phyloP scores from a whole-genome alignment of 2,797 vertebrate species.

The Sebastiscus tertius region DNA sequence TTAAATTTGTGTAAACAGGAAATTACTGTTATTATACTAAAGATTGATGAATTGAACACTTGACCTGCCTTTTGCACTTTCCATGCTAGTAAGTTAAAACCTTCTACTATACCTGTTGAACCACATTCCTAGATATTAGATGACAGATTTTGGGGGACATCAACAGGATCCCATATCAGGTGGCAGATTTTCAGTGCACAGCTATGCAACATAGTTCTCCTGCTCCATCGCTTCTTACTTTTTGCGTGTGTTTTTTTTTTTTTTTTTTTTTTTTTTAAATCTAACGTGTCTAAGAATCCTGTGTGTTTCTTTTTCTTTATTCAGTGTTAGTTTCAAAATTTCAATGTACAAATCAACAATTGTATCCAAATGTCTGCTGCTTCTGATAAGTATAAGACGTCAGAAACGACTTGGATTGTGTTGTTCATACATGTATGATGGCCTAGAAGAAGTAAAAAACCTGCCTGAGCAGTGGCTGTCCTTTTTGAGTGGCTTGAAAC shows the following conservation, averaged over 20 bases:
- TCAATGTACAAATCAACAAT: not conserved
- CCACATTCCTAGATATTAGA: not conserved
- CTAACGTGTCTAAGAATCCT: slow-evolving; percentile 54
- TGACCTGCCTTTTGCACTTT: not conserved
- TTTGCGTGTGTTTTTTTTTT: slow-evolving; percentile 54
- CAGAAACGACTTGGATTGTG: not conserved
- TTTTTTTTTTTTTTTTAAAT: slow-evolving; percentile 18
- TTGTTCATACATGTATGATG: slow-evolving; percentile 4
- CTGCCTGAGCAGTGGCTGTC: slow-evolving; percentile 32
- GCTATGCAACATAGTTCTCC: slow-evolving; percentile 77
- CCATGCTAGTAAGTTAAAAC: not conserved
- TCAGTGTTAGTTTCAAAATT: slow-evolving; percentile 24
- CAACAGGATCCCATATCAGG: slow-evolving; percentile 9
- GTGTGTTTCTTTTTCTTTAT: slow-evolving; percentile 60
- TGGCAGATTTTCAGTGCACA: slow-evolving; percentile 80
- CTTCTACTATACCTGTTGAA: not conserved
- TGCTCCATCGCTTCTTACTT: slow-evolving; percentile 79
- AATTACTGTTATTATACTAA: not conserved
- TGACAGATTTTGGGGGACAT: not conserved
- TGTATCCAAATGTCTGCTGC: not conserved
- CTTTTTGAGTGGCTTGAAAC: slow-evolving; percentile 65
- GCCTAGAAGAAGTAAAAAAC: not conserved
- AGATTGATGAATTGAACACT: not conserved
- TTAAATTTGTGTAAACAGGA: not conserved
- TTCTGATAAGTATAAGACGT: not conserved